These are phyloP conservation scores for Chironomus striatipennis DNA, from an alignment of 1,140 invertebrate genomes.

Conservation along the genomic window DNA sequence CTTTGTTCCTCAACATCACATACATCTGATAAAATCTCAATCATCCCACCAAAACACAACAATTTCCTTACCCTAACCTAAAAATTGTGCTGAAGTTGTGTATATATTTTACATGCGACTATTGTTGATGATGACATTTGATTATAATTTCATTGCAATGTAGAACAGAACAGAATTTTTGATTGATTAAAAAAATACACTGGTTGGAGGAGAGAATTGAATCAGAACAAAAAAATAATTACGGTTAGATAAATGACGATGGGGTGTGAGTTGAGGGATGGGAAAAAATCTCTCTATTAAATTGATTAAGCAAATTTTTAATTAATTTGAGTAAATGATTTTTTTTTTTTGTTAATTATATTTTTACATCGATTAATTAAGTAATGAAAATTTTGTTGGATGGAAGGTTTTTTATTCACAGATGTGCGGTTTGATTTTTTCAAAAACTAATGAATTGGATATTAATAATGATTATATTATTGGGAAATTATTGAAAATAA, in stretches of 20 bases:
- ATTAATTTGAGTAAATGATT: slow-evolving; percentile 16
- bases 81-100: background rate
- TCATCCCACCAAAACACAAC: background rate
- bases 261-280: background rate
- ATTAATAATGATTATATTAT: no score
- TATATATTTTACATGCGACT: background rate
- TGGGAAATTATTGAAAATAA: no score
- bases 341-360: no score
- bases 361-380: no score
- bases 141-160: slow-evolving; percentile 9
- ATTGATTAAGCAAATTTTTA: background rate
- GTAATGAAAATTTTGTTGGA: no score
- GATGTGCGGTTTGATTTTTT: no score
- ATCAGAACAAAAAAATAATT: background rate
- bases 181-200: slow-evolving; percentile 16
- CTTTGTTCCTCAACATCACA: no score
- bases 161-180: background rate
- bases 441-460: no score
- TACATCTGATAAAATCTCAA: background rate
- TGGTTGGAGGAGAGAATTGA: background rate
- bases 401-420: no score
- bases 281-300: background rate
- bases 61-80: background rate
- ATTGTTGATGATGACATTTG: slow-evolving; percentile 9
- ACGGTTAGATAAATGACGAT: background rate